Evolutionary conservation across 2,113 vertebrate species (phyloP).

Genomic region (Bos indicus): DNA sequence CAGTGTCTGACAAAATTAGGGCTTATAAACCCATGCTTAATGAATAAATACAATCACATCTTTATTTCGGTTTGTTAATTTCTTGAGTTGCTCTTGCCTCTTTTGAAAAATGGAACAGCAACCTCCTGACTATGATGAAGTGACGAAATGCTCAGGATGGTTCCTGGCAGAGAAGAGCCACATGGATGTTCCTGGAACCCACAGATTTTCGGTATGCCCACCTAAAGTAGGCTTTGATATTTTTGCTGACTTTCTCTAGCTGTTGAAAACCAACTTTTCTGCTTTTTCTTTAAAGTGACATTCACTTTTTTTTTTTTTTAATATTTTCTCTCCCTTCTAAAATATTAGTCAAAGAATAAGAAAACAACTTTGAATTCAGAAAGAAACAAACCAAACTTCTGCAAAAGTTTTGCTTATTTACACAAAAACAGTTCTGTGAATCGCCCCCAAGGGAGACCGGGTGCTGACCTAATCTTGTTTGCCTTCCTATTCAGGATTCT

Average conservation of each 20-base stretch:
- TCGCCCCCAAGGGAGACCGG: neutral
- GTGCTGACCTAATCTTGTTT: conserved; percentile 18
- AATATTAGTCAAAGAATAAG: neutral
- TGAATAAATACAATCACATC: neutral
- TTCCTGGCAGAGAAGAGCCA: neutral
- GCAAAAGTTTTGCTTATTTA: conserved; percentile 32
- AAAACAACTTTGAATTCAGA: neutral
- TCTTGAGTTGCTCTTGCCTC: neutral
- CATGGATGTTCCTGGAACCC: neutral
- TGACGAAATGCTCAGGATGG: neutral
- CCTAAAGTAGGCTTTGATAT: neutral
- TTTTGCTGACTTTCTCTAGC: neutral
- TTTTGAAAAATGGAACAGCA: neutral
- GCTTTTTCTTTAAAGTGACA: neutral
- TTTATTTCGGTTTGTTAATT: neutral
- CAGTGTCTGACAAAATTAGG: neutral
- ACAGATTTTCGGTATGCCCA: neutral
- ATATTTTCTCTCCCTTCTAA: conserved; percentile 25
- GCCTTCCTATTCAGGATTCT: conserved; percentile 15
- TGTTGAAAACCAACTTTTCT: neutral
- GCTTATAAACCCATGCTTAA: neutral
- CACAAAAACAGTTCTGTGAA: conserved; percentile 29
- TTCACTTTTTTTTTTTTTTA: neutral
- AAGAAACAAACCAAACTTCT: neutral
- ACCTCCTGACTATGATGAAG: neutral